Conservation (phyloP, 2,113 vertebrate genomes). For the Andinoacara biseriatus region DNA sequence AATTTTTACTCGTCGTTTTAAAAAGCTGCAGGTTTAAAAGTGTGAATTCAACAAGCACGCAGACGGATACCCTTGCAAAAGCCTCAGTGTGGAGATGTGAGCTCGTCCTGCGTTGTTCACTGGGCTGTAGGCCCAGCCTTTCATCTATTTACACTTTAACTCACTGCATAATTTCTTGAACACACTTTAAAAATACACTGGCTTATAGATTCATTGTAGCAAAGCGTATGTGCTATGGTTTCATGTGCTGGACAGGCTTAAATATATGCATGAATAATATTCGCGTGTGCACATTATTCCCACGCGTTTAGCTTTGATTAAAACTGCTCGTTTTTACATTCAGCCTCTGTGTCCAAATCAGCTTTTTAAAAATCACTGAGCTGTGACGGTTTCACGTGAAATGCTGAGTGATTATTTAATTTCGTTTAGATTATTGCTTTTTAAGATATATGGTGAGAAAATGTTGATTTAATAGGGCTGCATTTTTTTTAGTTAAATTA, state of each 20-base stretch:
- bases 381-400: neutral
- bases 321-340: neutral
- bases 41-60: neutral
- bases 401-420: neutral
- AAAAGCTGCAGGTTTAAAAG: neutral
- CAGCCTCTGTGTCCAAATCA: no score
- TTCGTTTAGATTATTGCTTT: neutral
- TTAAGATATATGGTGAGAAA: neutral
- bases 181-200: neutral
- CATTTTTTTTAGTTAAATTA: neutral
- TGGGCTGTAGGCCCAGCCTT: neutral
- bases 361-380: neutral
- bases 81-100: neutral
- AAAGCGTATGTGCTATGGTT: neutral
- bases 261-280: neutral
- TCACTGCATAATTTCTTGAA: neutral
- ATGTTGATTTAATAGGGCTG: neutral
- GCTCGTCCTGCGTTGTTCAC: neutral
- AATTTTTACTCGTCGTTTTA: neutral
- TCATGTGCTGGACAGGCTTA: neutral
- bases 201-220: neutral
- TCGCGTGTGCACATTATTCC: neutral
- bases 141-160: neutral
- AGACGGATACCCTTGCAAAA: neutral
- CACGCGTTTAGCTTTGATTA: neutral